These are phyloP conservation scores for Eupithecia subfuscata DNA, from an alignment of 2,888 invertebrate species.

Conservation along the genomic window DNA sequence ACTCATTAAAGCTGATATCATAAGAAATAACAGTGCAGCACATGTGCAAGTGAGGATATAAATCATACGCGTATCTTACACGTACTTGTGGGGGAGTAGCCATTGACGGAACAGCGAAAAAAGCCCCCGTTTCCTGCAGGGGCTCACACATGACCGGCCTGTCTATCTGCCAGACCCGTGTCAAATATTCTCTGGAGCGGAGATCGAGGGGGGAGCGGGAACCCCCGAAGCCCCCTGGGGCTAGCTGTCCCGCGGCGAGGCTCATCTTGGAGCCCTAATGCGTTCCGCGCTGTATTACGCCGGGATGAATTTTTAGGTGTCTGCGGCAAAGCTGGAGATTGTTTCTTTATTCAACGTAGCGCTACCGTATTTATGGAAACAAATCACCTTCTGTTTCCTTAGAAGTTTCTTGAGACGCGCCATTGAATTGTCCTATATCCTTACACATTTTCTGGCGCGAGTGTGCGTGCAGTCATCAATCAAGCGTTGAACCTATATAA, in stretches of 20 bases:
- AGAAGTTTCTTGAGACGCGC: constrained; percentile 10
- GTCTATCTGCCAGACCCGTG: constrained; percentile 85
- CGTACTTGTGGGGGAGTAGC: constrained; percentile 69
- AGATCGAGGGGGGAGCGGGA: constrained; percentile 76
- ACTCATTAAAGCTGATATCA: constrained; percentile 64
- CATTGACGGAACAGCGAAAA: constrained; percentile 80
- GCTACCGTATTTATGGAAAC: constrained; percentile 39
- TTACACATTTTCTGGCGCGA: constrained; percentile 15
- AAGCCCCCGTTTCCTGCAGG: constrained; percentile 81
- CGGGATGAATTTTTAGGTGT: constrained; percentile 78
- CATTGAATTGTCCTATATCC: constrained; percentile 13
- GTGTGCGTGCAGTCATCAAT: constrained; percentile 20
- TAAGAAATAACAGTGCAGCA: constrained; percentile 73
- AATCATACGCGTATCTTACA: constrained; percentile 79
- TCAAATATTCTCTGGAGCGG: constrained; percentile 85
- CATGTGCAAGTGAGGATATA: constrained; percentile 78
- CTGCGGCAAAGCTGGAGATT: constrained; percentile 39
- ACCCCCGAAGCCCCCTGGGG: constrained; percentile 74
- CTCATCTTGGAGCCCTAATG: constrained; percentile 83
- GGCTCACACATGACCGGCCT: constrained; percentile 84
- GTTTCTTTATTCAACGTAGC: constrained; percentile 33
- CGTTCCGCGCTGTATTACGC: constrained; percentile 76
- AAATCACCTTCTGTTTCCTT: constrained; percentile 17
- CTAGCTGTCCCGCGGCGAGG: constrained; percentile 82
- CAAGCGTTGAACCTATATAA: constrained; percentile 14